phyloP scores from a whole-genome alignment of 2,888 invertebrate genomes.

The Synanthedon andrenaeformis region DNA sequence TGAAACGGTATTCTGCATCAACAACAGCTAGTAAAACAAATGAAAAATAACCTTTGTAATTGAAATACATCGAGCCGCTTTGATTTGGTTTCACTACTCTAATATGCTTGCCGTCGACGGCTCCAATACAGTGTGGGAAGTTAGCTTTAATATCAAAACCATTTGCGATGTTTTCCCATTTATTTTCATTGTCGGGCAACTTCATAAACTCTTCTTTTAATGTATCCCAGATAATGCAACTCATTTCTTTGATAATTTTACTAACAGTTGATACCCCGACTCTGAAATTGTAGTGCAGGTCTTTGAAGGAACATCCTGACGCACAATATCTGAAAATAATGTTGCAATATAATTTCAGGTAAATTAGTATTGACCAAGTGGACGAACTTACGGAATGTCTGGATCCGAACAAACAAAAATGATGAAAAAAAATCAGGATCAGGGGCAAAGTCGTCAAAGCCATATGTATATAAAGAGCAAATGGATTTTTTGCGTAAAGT shows the following conservation, averaged over 20 bases:
- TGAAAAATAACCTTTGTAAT: constrained; percentile 7
- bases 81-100: constrained; percentile 5
- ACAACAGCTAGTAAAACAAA: constrained; percentile 8
- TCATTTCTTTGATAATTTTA: constrained; percentile 11
- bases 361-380: constrained; percentile 8
- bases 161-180: constrained; percentile 12
- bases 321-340: constrained; percentile 6
- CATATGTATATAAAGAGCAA: constrained; percentile 7
- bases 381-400: constrained; percentile 8
- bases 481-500: constrained; percentile 1
- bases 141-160: constrained; percentile 14
- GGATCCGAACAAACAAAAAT: constrained; percentile 9
- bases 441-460: constrained; percentile 7
- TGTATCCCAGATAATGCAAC: constrained; percentile 10
- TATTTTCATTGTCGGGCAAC: constrained; percentile 7
- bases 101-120: constrained; percentile 14
- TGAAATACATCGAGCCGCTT: constrained; percentile 6
- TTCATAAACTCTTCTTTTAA: constrained; percentile 5
- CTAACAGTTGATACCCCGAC: constrained; percentile 11
- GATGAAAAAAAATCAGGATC: constrained; percentile 9
- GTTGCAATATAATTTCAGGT: constrained; percentile 6
- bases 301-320: constrained; percentile 10
- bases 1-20: constrained; percentile 7
- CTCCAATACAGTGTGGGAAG: constrained; percentile 13
- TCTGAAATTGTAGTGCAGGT: constrained; percentile 11